Evolutionary conservation across 2,113 vertebrate genomes (phyloP).

Genomic region (Malurus alboscapulatus): DNA sequence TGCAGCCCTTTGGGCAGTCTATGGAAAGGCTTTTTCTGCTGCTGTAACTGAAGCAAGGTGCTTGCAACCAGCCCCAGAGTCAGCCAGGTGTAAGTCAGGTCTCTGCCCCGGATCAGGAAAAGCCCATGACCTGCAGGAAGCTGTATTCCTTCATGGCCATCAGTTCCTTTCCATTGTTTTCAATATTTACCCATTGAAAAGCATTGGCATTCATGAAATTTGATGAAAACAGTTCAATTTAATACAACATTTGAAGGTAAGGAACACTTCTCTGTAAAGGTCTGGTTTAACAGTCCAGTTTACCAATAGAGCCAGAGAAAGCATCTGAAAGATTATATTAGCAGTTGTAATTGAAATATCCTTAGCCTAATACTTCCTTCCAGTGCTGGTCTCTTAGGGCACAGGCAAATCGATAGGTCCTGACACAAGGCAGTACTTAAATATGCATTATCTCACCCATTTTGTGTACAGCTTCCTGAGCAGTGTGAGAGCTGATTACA

Average conservation of each 20-base stretch:
- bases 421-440: not conserved
- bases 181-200: not conserved
- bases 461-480: not conserved
- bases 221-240: not conserved
- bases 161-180: accelerated
- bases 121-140: not conserved
- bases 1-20: not conserved
- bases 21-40: not conserved
- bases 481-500: not conserved
- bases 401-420: not conserved
- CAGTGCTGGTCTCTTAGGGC: not conserved
- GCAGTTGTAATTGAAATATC: not conserved
- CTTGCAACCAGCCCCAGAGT: not conserved
- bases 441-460: not conserved
- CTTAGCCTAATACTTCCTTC: not conserved
- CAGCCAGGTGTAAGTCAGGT: not conserved
- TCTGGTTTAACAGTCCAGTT: not conserved
- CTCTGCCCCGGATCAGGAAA: not conserved
- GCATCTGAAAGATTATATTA: not conserved
- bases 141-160: accelerated
- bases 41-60: not conserved
- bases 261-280: not conserved
- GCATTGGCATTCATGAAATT: not conserved
- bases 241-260: not conserved
- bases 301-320: not conserved